A percentile compares a stretch with the other conserved stretches of the same genome.
phyloP scores from a whole-genome alignment of 1,140 invertebrate species.

The Campoletis sonorensis region DNA sequence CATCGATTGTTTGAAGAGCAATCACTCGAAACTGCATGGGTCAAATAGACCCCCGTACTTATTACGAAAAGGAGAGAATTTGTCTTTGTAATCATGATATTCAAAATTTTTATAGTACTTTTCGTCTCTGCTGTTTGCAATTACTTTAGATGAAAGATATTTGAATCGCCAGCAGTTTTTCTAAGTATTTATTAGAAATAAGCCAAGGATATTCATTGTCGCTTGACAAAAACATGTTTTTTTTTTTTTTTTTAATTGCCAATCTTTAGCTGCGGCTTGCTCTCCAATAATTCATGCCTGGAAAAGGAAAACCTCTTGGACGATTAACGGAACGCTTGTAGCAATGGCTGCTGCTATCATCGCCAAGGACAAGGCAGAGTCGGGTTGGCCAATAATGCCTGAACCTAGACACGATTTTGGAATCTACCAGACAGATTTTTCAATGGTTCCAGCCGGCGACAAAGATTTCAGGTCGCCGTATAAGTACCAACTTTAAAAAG shows the following conservation, averaged over 20 bases:
- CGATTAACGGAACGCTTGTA: constrained; percentile 57
- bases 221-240: too few relatives aligned
- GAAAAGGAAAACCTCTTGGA: constrained; percentile 57
- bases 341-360: constrained; percentile 76
- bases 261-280: constrained; percentile 51
- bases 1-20: too few relatives aligned
- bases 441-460: constrained; percentile 26
- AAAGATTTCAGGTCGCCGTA: constrained; percentile 31
- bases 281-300: constrained; percentile 54
- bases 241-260: neutral
- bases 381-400: constrained; percentile 77
- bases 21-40: too few relatives aligned
- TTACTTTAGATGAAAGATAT: too few relatives aligned
- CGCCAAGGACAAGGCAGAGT: constrained; percentile 78
- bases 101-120: too few relatives aligned
- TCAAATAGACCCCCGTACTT: too few relatives aligned
- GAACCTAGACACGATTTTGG: constrained; percentile 51
- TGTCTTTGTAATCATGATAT: too few relatives aligned
- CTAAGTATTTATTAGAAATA: too few relatives aligned
- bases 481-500: constrained; percentile 1
- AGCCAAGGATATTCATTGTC: too few relatives aligned
- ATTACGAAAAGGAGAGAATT: too few relatives aligned
- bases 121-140: too few relatives aligned
- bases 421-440: constrained; percentile 35
- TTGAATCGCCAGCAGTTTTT: too few relatives aligned